Evolutionary conservation across 2,888 invertebrate species (phyloP).

Genomic region (Tethea ocularis): DNA sequence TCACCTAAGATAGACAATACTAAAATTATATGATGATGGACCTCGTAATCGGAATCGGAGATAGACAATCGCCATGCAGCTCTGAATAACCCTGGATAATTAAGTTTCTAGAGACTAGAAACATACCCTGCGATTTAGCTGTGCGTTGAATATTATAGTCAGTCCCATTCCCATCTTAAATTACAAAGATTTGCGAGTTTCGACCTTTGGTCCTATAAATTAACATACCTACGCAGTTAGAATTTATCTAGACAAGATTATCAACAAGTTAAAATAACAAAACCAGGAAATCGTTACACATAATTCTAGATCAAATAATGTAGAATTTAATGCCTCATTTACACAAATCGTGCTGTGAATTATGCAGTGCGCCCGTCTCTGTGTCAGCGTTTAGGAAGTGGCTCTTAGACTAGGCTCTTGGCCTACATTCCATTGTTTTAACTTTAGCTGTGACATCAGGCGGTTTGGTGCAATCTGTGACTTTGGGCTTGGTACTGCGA

Average conservation of each 20-base stretch:
- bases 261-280: not conserved
- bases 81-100: too few species aligned
- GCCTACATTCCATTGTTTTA: constrained; percentile 4
- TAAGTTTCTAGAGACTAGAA: too few species aligned
- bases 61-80: too few species aligned
- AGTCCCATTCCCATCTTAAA: too few species aligned
- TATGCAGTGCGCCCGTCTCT: constrained; percentile 21
- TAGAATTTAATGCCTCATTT: constrained; percentile 19
- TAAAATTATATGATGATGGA: too few species aligned
- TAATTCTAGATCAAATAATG: constrained; percentile 13
- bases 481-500: not conserved
- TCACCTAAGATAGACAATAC: too few species aligned
- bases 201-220: not conserved
- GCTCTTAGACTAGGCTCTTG: not conserved
- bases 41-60: too few species aligned
- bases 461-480: not conserved
- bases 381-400: constrained; percentile 27
- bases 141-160: too few species aligned
- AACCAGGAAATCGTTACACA: not conserved
- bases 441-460: constrained; percentile 4
- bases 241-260: not conserved
- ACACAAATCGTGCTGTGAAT: constrained; percentile 27
- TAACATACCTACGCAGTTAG: not conserved
- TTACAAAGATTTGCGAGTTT: too few species aligned
- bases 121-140: too few species aligned